Evolutionary conservation across 2,888 invertebrate genomes (phyloP).

Genomic region (Leptopterna dolabrata): DNA sequence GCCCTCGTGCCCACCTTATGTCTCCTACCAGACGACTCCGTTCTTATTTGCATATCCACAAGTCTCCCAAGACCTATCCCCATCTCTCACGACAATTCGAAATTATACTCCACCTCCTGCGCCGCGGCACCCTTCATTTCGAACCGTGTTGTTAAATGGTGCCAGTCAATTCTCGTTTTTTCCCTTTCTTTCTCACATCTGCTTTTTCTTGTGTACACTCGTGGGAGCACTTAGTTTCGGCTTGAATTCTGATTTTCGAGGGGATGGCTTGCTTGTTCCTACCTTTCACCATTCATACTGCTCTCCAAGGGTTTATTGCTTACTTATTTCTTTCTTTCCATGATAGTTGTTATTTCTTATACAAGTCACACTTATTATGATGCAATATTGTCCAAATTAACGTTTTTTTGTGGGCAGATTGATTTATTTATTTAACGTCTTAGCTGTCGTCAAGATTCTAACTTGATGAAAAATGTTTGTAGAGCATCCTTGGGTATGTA

Average conservation of each 20-base stretch:
- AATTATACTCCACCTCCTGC: not conserved
- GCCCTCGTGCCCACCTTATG: not conserved
- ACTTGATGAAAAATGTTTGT: too few relatives aligned
- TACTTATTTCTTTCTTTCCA: not conserved
- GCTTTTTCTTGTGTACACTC: slow-evolving; percentile 18
- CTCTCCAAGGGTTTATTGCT: not conserved
- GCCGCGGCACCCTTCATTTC: not conserved
- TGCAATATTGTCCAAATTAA: too few relatives aligned
- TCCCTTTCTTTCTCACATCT: too few relatives aligned
- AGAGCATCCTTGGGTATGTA: too few relatives aligned
- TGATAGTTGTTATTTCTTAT: not conserved
- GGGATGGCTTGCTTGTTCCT: not conserved
- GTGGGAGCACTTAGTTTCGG: not conserved
- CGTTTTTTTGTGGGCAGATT: too few relatives aligned
- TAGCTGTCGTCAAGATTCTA: too few relatives aligned
- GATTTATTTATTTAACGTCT: too few relatives aligned
- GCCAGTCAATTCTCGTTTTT: slow-evolving; percentile 7
- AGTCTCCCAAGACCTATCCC: not conserved
- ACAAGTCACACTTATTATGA: too few relatives aligned
- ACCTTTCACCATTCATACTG: not conserved
- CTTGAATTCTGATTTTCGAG: not conserved
- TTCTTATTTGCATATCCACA: slow-evolving; percentile 11
- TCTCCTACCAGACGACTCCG: not conserved
- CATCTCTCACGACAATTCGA: not conserved
- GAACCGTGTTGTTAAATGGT: slow-evolving; percentile 25